phyloP scores from a whole-genome alignment of 2,113 vertebrate genomes.

The Ameiurus melas region DNA sequence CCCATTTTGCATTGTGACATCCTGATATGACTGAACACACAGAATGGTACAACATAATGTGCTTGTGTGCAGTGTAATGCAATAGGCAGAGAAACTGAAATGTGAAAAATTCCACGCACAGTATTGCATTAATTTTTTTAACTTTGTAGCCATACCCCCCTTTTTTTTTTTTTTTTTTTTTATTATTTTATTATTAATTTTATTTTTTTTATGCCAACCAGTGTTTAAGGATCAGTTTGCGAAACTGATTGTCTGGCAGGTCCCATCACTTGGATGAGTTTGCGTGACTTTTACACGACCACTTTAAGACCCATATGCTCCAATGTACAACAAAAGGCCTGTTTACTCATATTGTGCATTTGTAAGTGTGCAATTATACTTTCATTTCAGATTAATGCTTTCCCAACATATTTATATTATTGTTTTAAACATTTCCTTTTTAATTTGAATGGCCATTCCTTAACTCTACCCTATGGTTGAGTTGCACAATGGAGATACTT shows the following conservation, averaged over 20 bases:
- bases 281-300: background rate
- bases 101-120: background rate
- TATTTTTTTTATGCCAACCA: background rate
- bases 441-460: constrained; percentile 23
- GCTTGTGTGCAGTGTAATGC: background rate
- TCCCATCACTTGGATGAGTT: background rate
- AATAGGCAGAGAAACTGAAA: background rate
- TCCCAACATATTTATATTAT: background rate
- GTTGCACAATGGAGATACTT: background rate
- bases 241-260: background rate
- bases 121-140: background rate
- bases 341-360: background rate
- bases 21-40: background rate
- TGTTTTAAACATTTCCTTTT: constrained; percentile 4
- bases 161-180: too few relatives aligned
- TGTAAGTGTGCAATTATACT: background rate
- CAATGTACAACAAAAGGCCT: background rate
- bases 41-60: background rate
- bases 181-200: too few relatives aligned
- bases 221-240: background rate
- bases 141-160: too few relatives aligned
- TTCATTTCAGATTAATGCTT: background rate
- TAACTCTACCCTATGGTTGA: background rate
- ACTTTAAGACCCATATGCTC: background rate
- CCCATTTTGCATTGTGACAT: background rate